These are phyloP conservation scores for Pipa parva DNA, from an alignment of 2,113 vertebrate species.

Conservation along the genomic window DNA sequence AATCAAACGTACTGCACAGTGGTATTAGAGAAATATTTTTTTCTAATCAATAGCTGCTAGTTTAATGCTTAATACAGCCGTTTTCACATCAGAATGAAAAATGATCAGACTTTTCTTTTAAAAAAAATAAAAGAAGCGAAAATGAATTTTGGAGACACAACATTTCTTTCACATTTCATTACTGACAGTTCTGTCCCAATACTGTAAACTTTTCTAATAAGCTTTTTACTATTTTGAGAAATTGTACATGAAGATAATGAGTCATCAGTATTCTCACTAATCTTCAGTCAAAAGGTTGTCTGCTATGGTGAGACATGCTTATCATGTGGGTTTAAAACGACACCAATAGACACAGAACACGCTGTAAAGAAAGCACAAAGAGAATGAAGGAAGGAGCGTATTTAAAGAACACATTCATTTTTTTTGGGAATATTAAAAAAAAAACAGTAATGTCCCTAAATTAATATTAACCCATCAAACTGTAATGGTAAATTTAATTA, in stretches of 20 bases:
- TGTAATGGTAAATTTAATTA: too few relatives aligned
- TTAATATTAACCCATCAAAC: too few relatives aligned
- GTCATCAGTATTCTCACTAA: conserved; percentile 17
- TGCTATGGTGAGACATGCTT: not conserved
- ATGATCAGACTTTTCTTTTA: conserved; percentile 32
- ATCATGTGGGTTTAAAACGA: too few relatives aligned
- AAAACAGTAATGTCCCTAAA: too few relatives aligned
- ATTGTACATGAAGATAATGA: conserved; percentile 19
- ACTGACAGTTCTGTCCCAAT: conserved; percentile 20
- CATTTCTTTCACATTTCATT: conserved; percentile 43
- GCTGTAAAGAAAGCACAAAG: too few relatives aligned
- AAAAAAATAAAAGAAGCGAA: too few relatives aligned
- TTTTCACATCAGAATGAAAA: conserved; percentile 43
- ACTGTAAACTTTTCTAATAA: conserved; percentile 34
- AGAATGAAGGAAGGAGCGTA: too few relatives aligned
- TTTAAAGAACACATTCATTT: too few relatives aligned
- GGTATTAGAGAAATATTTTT: not conserved
- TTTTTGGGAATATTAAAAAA: too few relatives aligned
- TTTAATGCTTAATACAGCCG: conserved; percentile 42
- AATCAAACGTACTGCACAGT: not conserved
- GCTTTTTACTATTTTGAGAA: conserved; percentile 33
- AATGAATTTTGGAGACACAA: conserved; percentile 55
- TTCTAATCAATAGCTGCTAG: conserved; percentile 39
- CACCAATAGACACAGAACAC: too few relatives aligned
- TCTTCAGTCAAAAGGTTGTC: conserved; percentile 8